Base-by-base conservation (phyloP, 1,140 invertebrate species). In the Scaptomyza hsui region DNA sequence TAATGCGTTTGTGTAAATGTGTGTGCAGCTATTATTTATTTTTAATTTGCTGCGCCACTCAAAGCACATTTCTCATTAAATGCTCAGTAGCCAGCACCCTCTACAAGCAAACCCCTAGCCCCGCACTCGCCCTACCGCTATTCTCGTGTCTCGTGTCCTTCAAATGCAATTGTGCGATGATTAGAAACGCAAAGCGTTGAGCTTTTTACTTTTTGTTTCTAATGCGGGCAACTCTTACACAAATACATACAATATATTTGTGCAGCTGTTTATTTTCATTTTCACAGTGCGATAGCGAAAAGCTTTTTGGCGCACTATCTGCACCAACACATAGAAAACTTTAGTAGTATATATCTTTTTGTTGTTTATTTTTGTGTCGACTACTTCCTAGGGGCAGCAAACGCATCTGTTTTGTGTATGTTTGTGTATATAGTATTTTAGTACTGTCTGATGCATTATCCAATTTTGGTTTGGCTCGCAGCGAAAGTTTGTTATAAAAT, bases 111-210 rank as follows among this genome's bases (percentile, higher is more conserved):
- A 24, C 9, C 15, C 6, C 69, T 24, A 9, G 29, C 26, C 6
- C 26, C 26, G 26, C 1, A 29, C 26, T 29, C 24, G 55, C 45
- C 63, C 56, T 61, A 51, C 57, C 26, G 26, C 26, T 29, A 29
- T 9, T 57, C 52, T 45, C n/a, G 37, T 59, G 45, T 56, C 61
- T 75, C 45, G 77, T 89, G 86, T 89, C 86, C 86, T 89, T 89
- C 86, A 89, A 89, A 89, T 89, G 86, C 86, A 89, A 89, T 89
- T 86, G 81, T 86, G 86, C 86, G 78, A 88, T 85, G 83, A 88
- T 88, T 89, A 83, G 78, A 86, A 79, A 81, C 78, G 77, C 71
- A 78, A 74, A 80, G 80, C 70, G 69, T 39, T 52, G 24, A 69
- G 73, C 72, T 82, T 88, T 86, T 88, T 86, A 88, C 82, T 86